A percentile compares a stretch with the other conserved stretches of the same genome.
Conservation (phyloP, 2,888 invertebrate genomes). For the Metopia argyrocephala region DNA sequence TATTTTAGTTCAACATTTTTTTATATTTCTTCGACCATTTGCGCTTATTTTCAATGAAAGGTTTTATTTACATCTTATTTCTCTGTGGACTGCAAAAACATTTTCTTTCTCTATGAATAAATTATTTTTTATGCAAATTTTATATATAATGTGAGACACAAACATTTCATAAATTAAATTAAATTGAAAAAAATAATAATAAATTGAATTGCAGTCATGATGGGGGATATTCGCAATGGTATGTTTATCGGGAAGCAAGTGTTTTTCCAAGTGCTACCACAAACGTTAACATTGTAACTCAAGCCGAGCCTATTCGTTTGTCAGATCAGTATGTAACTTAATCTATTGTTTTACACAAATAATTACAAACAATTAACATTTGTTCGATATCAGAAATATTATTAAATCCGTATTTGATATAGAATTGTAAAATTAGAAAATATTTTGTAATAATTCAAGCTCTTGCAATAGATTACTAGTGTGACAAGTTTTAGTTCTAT, state of each 20-base stretch:
- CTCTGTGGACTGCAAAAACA: background rate
- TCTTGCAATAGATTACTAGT: background rate
- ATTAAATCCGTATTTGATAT: slow-evolving; percentile 10
- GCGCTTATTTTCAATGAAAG: background rate
- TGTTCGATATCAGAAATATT: slow-evolving; percentile 6
- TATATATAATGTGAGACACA: background rate
- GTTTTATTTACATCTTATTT: too few species aligned
- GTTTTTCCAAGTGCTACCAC: slow-evolving; percentile 13
- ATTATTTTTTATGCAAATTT: slow-evolving; percentile 41
- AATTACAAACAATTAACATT: slow-evolving; percentile 38
- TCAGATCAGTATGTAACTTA: background rate
- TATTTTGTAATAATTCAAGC: slow-evolving; percentile 3
- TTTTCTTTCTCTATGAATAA: slow-evolving; percentile 8
- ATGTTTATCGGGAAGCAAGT: slow-evolving; percentile 51
- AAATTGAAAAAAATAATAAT: background rate
- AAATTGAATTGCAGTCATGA: slow-evolving; percentile 9
- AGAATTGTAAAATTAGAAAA: background rate
- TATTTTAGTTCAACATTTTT: slow-evolving; percentile 8
- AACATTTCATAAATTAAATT: slow-evolving; percentile 28
- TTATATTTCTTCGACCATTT: background rate
- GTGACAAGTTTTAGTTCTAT: too few species aligned
- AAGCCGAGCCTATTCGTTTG: slow-evolving; percentile 14
- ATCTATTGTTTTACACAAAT: slow-evolving; percentile 26
- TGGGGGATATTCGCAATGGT: slow-evolving; percentile 39
- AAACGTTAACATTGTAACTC: background rate